Evolutionary conservation across 2,888 invertebrate species (phyloP).

Genomic region (Synanthedon myopaeformis): DNA sequence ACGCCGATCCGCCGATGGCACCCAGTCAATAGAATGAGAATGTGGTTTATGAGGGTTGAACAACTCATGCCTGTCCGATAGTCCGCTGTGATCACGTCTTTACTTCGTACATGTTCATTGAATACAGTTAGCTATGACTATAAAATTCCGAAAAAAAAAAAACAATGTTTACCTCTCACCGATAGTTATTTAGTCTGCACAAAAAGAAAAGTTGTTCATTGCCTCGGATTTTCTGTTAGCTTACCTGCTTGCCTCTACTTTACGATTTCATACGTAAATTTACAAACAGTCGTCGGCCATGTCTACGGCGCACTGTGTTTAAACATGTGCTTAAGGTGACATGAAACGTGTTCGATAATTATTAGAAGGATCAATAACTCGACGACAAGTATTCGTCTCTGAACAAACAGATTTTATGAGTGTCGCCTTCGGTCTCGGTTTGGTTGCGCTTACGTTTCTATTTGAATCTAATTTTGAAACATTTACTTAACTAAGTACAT

Average conservation of each 20-base stretch:
- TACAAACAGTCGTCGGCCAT: constrained; percentile 45
- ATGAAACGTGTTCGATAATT: constrained; percentile 70
- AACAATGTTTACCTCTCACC: constrained; percentile 8
- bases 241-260: constrained; percentile 60
- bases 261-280: constrained; percentile 60
- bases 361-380: constrained; percentile 68
- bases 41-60: too few relatives aligned
- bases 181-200: not conserved
- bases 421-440: constrained; percentile 22
- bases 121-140: too few relatives aligned
- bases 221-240: constrained; percentile 52
- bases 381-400: constrained; percentile 62
- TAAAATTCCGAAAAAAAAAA: not conserved
- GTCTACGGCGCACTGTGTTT: constrained; percentile 58
- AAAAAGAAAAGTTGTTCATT: constrained; percentile 22
- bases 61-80: too few relatives aligned
- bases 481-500: constrained; percentile 43
- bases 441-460: constrained; percentile 49
- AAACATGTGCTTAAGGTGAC: constrained; percentile 55
- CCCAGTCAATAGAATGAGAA: too few relatives aligned
- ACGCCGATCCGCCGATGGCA: too few relatives aligned
- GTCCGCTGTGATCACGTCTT: too few relatives aligned
- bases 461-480: constrained; percentile 61
- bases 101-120: too few relatives aligned
- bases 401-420: constrained; percentile 60